Conservation (phyloP, 2,888 invertebrate species). For the Micoletzkya japonica region DNA sequence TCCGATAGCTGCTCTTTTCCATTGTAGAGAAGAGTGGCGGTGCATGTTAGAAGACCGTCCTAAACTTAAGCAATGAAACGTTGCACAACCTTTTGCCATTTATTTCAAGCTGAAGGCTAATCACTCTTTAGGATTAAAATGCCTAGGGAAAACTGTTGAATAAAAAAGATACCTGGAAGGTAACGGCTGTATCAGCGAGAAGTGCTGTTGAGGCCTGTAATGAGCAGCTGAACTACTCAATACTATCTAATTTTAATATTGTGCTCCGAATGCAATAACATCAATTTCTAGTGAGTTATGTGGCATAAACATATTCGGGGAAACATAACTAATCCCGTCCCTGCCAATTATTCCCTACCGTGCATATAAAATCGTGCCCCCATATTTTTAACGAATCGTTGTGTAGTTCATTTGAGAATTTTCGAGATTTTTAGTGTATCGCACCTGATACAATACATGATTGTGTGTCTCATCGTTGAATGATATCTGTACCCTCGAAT, state of each 20-base stretch:
- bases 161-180: slow-evolving; percentile 9
- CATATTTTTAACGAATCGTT: too few relatives aligned
- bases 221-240: not conserved
- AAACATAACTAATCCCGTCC: not conserved
- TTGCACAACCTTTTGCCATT: too few relatives aligned
- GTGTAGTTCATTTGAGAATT: too few relatives aligned
- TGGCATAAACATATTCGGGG: too few relatives aligned
- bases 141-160: not conserved
- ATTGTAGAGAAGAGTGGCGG: slow-evolving; percentile 36
- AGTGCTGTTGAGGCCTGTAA: slow-evolving; percentile 18
- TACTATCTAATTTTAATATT: not conserved
- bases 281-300: not conserved
- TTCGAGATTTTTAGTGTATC: not conserved
- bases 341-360: not conserved
- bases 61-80: too few relatives aligned
- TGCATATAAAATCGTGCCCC: too few relatives aligned
- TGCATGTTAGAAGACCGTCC: slow-evolving; percentile 29
- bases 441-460: slow-evolving; percentile 45
- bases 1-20: slow-evolving; percentile 35
- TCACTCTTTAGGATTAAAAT: not conserved
- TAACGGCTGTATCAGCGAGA: slow-evolving; percentile 11
- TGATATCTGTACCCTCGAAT: slow-evolving; percentile 40
- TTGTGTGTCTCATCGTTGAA: slow-evolving; percentile 52
- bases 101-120: too few relatives aligned
- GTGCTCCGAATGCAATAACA: not conserved